A percentile compares a stretch with the other conserved stretches of the same genome.
phyloP scores from a whole-genome alignment of 2,888 invertebrate genomes.

The Nemotelus pantherinus region DNA sequence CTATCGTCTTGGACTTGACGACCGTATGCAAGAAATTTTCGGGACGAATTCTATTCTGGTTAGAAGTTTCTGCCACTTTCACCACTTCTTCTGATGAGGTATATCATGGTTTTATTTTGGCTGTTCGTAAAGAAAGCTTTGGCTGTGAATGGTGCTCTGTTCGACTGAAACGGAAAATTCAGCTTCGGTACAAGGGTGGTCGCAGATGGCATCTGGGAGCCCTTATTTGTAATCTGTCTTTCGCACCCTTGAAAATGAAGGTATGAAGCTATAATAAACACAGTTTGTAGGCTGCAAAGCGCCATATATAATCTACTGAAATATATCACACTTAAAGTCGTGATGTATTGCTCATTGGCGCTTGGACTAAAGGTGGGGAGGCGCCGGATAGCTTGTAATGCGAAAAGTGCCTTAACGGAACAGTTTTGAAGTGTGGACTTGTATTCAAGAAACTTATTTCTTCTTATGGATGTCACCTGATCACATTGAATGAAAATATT shows the following conservation, averaged over 20 bases:
- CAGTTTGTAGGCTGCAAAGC: constrained; percentile 54
- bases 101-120: constrained; percentile 41
- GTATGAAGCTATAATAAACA: constrained; percentile 49
- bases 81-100: constrained; percentile 29
- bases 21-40: not conserved
- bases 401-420: no score
- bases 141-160: not conserved
- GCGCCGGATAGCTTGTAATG: not conserved
- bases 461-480: constrained; percentile 12
- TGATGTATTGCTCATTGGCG: constrained; percentile 49
- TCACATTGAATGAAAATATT: not conserved
- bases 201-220: constrained; percentile 55
- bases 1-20: not conserved
- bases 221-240: constrained; percentile 57
- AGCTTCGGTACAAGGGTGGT: constrained; percentile 53
- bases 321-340: constrained; percentile 65
- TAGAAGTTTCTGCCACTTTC: constrained; percentile 20
- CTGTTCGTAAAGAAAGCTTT: constrained; percentile 35
- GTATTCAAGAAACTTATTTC: constrained; percentile 10
- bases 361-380: not conserved
- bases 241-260: constrained; percentile 56
- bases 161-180: constrained; percentile 30
- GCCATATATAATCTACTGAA: constrained; percentile 64
- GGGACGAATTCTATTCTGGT: not conserved
- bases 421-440: not conserved